phyloP scores from a whole-genome alignment of 2,113 vertebrate species.

The Myrmophylax atrothorax region DNA sequence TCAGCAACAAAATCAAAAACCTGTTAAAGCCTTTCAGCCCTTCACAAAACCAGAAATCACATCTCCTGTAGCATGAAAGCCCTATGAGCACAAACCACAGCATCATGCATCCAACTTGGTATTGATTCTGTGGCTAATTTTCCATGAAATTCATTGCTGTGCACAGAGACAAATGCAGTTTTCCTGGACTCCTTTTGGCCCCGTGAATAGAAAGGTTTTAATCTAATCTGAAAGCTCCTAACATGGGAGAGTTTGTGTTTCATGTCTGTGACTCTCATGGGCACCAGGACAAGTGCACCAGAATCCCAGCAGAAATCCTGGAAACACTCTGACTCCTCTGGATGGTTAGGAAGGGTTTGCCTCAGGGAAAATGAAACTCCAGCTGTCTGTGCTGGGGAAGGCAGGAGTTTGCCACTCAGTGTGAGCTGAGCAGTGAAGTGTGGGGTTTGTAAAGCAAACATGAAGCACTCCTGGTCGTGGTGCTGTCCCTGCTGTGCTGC shows the following conservation, averaged over 20 bases:
- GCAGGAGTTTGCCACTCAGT: not conserved
- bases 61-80: slow-evolving; percentile 23
- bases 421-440: not conserved
- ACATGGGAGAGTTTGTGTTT: not conserved
- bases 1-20: slow-evolving; percentile 2
- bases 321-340: not conserved
- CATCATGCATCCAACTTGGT: not conserved
- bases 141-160: slow-evolving; percentile 36
- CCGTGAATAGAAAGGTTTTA: not conserved
- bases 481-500: not conserved
- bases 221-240: slow-evolving; percentile 35
- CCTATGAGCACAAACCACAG: not conserved
- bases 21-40: not conserved
- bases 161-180: not conserved
- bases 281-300: not conserved
- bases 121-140: slow-evolving; percentile 44
- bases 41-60: not conserved
- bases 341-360: not conserved
- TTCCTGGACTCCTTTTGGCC: slow-evolving; percentile 17
- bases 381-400: not conserved
- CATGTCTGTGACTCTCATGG: not conserved
- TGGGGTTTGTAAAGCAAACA: not conserved
- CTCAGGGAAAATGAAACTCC: not conserved
- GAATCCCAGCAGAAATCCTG: not conserved
- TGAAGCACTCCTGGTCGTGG: not conserved